Conservation (phyloP, 2,797 vertebrate species). For the Antennarius maculatus region DNA sequence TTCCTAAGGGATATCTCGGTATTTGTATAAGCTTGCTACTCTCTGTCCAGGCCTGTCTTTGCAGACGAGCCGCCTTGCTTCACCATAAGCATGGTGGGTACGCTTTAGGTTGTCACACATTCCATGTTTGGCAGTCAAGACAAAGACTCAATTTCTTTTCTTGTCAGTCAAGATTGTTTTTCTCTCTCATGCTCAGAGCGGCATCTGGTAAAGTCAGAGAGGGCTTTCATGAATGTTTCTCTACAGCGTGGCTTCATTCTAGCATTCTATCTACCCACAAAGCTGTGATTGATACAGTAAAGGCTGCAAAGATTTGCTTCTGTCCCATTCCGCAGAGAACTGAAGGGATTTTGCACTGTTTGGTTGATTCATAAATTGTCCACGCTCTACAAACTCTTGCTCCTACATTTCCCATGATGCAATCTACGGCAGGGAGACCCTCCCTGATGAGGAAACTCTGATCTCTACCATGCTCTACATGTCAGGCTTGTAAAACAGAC, state of each 20-base stretch:
- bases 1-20: not conserved
- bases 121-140: conserved; percentile 9
- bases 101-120: conserved; percentile 11
- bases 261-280: not conserved
- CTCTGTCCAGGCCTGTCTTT: not conserved
- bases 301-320: conserved; percentile 5
- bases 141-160: conserved; percentile 17
- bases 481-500: not conserved
- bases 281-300: conserved; percentile 14
- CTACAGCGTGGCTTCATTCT: not conserved
- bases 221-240: conserved; percentile 9
- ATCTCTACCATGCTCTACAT: not conserved
- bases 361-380: not conserved
- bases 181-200: conserved; percentile 1
- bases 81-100: not conserved
- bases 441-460: not conserved
- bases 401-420: conserved; percentile 1
- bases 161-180: conserved; percentile 18
- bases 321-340: not conserved
- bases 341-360: not conserved
- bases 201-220: conserved; percentile 22
- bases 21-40: not conserved
- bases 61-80: not conserved
- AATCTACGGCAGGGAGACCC: too few species aligned
- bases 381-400: not conserved